Evolutionary conservation across 2,113 vertebrate species (phyloP).

Genomic region (Ursus arctos): DNA sequence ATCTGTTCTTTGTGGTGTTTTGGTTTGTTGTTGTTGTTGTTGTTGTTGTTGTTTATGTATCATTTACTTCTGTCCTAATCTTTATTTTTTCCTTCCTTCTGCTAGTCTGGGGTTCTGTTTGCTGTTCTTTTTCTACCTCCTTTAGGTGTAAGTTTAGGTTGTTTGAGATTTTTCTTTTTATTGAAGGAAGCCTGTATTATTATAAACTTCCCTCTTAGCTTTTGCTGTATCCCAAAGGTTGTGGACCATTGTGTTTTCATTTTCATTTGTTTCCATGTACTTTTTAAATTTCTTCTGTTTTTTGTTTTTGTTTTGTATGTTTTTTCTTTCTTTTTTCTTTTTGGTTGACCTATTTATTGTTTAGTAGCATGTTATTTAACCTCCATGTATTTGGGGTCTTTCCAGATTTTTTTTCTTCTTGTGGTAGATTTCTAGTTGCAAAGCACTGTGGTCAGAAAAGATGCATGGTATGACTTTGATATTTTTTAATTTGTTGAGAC

Average conservation of each 20-base stretch:
- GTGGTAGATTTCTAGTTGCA: background rate
- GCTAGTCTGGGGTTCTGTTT: background rate
- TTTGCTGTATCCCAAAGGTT: background rate
- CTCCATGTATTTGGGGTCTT: background rate
- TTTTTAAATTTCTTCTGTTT: too few species aligned
- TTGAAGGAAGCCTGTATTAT: background rate
- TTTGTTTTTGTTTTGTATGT: too few species aligned
- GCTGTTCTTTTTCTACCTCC: background rate
- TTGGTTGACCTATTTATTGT: background rate
- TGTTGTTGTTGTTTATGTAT: background rate
- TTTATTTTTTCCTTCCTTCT: background rate
- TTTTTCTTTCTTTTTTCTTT: background rate
- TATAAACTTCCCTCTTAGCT: background rate
- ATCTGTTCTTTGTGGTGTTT: background rate
- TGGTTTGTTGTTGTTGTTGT: too few species aligned
- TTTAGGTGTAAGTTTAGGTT: background rate
- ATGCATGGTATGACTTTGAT: background rate
- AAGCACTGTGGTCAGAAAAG: background rate
- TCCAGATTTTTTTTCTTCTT: background rate
- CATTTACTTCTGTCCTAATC: background rate
- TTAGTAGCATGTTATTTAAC: background rate
- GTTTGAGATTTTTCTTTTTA: background rate
- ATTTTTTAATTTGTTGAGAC: background rate
- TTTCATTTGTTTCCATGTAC: background rate
- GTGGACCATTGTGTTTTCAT: background rate